These are phyloP conservation scores for Gallinago media DNA, from an alignment of 2,113 vertebrate genomes.

Conservation along the genomic window DNA sequence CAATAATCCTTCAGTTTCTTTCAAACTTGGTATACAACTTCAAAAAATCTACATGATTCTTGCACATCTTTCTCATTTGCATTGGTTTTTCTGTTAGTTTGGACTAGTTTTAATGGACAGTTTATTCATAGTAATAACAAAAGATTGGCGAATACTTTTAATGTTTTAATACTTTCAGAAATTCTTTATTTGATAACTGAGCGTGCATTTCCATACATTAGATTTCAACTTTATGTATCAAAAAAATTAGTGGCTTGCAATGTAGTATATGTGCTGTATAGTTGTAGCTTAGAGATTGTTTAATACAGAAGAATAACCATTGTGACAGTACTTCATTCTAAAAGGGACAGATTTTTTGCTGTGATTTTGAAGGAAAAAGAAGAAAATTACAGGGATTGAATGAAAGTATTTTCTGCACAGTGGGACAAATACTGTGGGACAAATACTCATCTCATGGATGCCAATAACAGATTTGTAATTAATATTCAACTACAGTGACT, in stretches of 20 bases:
- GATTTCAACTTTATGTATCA: neutral
- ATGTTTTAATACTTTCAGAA: neutral
- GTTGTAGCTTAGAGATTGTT: neutral
- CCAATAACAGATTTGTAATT: neutral
- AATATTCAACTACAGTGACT: neutral
- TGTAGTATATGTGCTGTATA: neutral
- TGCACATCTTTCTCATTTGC: neutral
- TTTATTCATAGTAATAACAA: neutral
- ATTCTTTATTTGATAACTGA: neutral
- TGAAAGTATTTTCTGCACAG: neutral
- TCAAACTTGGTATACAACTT: neutral
- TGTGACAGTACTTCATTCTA: neutral
- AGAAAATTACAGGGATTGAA: neutral
- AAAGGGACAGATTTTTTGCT: neutral
- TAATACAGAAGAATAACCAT: neutral
- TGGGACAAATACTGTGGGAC: neutral
- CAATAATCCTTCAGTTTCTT: neutral
- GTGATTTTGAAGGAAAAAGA: neutral
- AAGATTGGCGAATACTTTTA: neutral
- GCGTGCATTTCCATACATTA: neutral
- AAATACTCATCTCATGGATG: neutral
- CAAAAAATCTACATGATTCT: neutral
- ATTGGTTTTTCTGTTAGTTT: neutral
- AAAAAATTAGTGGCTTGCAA: neutral
- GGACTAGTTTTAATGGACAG: neutral